A percentile compares a stretch with the other conserved stretches of the same genome.
phyloP scores from a whole-genome alignment of 2,113 vertebrate genomes.

The Ceratotherium simum region DNA sequence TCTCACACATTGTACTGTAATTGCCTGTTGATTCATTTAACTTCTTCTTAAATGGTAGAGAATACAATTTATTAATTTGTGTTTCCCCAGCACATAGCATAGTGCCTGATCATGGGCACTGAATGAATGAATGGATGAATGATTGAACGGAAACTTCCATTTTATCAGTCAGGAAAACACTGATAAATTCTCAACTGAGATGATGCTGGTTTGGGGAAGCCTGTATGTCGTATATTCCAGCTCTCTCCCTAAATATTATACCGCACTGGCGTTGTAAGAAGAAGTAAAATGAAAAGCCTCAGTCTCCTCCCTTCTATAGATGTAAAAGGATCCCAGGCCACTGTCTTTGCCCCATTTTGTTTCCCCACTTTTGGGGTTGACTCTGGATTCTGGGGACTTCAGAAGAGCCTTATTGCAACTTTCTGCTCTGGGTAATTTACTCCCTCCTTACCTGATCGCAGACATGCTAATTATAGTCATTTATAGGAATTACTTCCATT shows the following conservation, averaged over 20 bases:
- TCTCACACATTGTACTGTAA: not conserved
- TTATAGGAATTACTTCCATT: constrained; percentile 60
- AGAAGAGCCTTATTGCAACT: not conserved
- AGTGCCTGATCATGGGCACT: not conserved
- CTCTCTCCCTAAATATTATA: not conserved
- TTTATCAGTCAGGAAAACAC: not conserved
- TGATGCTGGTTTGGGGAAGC: not conserved
- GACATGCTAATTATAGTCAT: constrained; percentile 21
- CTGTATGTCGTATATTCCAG: not conserved
- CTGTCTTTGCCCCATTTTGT: not conserved
- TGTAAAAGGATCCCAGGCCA: not conserved
- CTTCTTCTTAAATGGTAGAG: not conserved
- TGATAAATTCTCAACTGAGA: not conserved
- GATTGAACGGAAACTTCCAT: not conserved
- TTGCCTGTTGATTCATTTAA: constrained; percentile 15
- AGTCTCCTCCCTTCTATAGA: not conserved
- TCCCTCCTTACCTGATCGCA: constrained; percentile 21
- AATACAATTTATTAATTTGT: constrained; percentile 45
- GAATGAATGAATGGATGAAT: not conserved
- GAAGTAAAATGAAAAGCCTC: not conserved
- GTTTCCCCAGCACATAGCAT: not conserved
- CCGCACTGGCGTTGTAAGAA: not conserved
- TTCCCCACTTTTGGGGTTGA: not conserved
- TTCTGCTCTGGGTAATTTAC: not conserved
- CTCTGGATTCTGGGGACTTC: constrained; percentile 1